Evolutionary conservation across 2,797 vertebrate species (phyloP).

Genomic region (Eulemur albifrons): DNA sequence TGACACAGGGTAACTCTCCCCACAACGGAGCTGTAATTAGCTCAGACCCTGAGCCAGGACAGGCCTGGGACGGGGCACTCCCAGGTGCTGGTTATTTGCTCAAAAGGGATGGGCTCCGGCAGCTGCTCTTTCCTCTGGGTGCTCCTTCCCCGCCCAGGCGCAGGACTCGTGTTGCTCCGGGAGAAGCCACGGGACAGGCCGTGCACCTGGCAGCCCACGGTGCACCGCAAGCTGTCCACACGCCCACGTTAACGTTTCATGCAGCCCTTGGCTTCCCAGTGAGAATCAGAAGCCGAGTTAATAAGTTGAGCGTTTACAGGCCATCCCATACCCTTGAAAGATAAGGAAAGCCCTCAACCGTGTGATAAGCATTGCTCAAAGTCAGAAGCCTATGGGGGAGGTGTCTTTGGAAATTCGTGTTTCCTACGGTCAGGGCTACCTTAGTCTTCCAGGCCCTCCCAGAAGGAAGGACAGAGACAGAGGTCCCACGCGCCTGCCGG

Average conservation of each 20-base stretch:
- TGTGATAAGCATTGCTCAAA: not conserved
- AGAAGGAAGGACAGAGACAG: not conserved
- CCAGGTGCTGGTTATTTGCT: not conserved
- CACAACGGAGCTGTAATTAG: conserved; percentile 62
- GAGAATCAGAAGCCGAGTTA: not conserved
- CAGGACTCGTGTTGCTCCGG: accelerated
- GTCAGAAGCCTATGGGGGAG: not conserved
- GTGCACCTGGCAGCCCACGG: accelerated
- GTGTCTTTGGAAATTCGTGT: not conserved
- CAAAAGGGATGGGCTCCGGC: not conserved
- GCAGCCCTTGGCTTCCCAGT: not conserved
- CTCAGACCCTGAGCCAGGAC: not conserved
- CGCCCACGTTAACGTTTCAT: accelerated
- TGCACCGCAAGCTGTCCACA: accelerated
- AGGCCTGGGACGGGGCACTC: not conserved
- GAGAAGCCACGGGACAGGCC: not conserved
- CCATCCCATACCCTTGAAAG: not conserved
- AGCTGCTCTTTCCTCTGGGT: accelerated
- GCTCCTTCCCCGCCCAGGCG: not conserved
- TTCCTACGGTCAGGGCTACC: not conserved
- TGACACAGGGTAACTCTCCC: conserved; percentile 76
- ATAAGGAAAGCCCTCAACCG: not conserved
- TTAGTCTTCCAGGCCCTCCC: not conserved
- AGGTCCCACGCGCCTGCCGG: accelerated
- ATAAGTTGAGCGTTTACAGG: not conserved